phyloP scores from a whole-genome alignment of 2,888 invertebrate species.

The Aphrophora alni region DNA sequence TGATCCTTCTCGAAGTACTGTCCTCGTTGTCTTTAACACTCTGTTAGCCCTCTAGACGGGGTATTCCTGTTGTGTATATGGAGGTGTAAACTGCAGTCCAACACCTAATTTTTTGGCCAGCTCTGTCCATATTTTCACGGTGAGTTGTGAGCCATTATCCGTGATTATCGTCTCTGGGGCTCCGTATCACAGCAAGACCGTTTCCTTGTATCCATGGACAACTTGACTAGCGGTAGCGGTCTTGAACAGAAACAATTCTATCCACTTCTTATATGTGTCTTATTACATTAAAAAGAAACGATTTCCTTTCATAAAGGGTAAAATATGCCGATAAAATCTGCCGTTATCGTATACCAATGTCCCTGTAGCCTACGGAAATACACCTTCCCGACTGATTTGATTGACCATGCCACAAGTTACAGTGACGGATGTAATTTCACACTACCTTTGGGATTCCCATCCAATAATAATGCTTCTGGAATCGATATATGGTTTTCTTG shows the following conservation, averaged over 20 bases:
- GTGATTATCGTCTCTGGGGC: conserved; percentile 46
- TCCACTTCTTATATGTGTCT: no score
- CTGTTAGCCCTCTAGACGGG: conserved; percentile 53
- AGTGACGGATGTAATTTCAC: neutral
- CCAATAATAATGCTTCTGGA: neutral
- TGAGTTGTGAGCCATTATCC: conserved; percentile 52
- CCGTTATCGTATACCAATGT: conserved; percentile 25
- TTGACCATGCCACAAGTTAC: neutral
- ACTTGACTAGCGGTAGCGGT: conserved; percentile 42
- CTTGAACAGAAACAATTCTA: conserved; percentile 41
- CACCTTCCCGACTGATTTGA: conserved; percentile 7
- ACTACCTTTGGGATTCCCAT: neutral
- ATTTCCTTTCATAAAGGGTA: no score
- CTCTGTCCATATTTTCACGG: conserved; percentile 38
- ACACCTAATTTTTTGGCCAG: conserved; percentile 28
- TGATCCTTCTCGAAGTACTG: conserved; percentile 51
- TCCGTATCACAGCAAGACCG: neutral
- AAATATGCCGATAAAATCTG: conserved; percentile 53
- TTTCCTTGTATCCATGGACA: conserved; percentile 27
- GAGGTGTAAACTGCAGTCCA: conserved; percentile 47
- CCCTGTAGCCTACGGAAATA: neutral
- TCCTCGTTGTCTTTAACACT: conserved; percentile 53
- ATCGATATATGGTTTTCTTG: neutral
- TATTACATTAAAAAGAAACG: no score
- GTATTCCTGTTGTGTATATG: conserved; percentile 52